Conservation (phyloP, 2,113 vertebrate species). For the Castor canadensis region DNA sequence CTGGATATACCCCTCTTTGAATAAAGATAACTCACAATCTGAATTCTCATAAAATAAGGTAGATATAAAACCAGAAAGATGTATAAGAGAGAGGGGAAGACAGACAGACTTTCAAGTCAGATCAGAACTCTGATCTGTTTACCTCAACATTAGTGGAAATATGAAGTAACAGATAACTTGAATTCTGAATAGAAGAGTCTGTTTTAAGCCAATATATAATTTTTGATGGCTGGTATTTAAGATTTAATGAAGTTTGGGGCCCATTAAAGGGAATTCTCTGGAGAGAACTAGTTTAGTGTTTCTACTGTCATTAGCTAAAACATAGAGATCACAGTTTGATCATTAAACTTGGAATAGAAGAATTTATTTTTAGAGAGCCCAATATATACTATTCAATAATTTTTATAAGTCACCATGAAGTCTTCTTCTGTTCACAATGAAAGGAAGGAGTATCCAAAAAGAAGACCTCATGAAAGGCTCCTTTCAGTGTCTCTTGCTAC, state of each 20-base stretch:
- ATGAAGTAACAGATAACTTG: background rate
- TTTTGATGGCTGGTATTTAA: background rate
- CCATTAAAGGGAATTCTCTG: background rate
- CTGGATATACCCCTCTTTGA: background rate
- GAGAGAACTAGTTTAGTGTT: background rate
- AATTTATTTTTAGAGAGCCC: conserved; percentile 10
- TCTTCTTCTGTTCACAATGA: conserved; percentile 24
- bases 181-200: conserved; percentile 11
- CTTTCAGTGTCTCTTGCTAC: conserved; percentile 50
- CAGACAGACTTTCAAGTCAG: background rate
- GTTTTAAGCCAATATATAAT: background rate
- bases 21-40: background rate
- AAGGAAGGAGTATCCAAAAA: background rate
- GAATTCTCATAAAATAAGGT: conserved; percentile 6
- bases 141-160: background rate
- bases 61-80: background rate
- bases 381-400: background rate
- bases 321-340: conserved; percentile 17
- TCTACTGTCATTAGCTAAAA: conserved; percentile 18
- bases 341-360: conserved; percentile 41
- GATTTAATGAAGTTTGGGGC: background rate
- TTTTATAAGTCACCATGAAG: conserved; percentile 25
- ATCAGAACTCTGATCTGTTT: background rate
- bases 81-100: background rate
- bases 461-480: conserved; percentile 31